Conservation (phyloP, 2,888 invertebrate genomes). For the Pammene fasciana region DNA sequence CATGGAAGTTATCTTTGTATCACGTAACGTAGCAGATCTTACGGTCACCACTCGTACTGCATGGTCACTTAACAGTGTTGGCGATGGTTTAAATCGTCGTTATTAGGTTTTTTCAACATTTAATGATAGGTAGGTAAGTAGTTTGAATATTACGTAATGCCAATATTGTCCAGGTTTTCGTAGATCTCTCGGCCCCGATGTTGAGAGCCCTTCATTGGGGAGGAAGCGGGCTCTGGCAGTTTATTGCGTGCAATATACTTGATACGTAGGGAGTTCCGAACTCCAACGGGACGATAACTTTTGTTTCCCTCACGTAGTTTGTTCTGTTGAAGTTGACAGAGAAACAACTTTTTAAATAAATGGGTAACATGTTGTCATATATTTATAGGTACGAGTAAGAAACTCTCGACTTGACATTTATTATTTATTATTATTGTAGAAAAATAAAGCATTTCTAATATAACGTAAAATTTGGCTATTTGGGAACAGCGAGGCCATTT, state of each 20-base stretch:
- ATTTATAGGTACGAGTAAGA: background rate
- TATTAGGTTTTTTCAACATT: too few species aligned
- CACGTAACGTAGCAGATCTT: too few species aligned
- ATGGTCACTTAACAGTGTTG: too few species aligned
- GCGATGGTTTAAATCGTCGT: too few species aligned
- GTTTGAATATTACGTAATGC: constrained; percentile 12
- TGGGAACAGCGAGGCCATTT: too few species aligned
- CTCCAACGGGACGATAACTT: background rate
- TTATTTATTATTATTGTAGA: too few species aligned
- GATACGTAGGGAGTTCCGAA: background rate
- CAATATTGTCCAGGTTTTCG: constrained; percentile 18
- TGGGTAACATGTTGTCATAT: background rate
- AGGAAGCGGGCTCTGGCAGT: background rate
- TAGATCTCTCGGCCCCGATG: constrained; percentile 5
- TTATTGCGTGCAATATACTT: constrained; percentile 19
- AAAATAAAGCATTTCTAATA: too few species aligned
- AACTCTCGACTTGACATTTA: too few species aligned
- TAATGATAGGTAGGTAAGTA: too few species aligned
- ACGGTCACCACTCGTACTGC: too few species aligned
- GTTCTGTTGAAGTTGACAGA: background rate
- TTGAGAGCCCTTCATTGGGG: background rate
- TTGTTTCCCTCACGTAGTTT: constrained; percentile 4
- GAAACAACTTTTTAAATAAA: background rate
- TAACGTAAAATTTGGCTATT: too few species aligned
- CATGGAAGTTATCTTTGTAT: too few species aligned